Base-by-base conservation (phyloP, 2,797 vertebrate genomes). In the Meda fulgida region DNA sequence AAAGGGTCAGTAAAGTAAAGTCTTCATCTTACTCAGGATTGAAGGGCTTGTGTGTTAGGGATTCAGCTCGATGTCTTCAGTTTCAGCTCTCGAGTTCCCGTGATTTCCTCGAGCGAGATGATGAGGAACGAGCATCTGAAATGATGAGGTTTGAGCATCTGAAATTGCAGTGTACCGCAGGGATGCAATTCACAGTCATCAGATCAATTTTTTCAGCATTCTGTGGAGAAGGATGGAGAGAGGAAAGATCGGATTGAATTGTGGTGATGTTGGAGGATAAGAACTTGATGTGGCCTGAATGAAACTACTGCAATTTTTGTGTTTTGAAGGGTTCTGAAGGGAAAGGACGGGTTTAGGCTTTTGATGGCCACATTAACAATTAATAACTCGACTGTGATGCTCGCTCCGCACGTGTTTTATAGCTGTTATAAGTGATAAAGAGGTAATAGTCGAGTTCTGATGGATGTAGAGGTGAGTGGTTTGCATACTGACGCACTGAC, bases 131-230 rank as follows among this genome's bases (percentile, higher is more conserved):
- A 43, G 43, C 13, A 1, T 46, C 43, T 46, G 36, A 51, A 63
- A 85, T 85, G 75, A 87, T 65, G 26, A 65, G 60, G 13, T 79
- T 72, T 65, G 75, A 75, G 79, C 23, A 19, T 71, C 67, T 72
- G 81, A 85, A 87, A 87, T 85, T 79, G 80, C 83, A 53, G 63
- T 63, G 63, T 70, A 73, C 66, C n/a, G 79, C 73, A 85, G 79
- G 55, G 78, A 84, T 78, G 83, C 83, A 85, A 81, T 84, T 85
- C 79, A 75, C 19, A 78, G 70, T 53, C 38, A 51, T 87, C 80
- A 85, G 69, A 81, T 81, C 69, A 63, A 81, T 81, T 84, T 66
- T n/a, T 82, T 78, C 48, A 85, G 78, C 63, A 72, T 87, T 87
- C 71, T 58, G 80, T 58, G 67, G 69, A 84, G 53, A 70, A 79